Conservation (phyloP, 2,797 vertebrate genomes). For the Merluccius polli region DNA sequence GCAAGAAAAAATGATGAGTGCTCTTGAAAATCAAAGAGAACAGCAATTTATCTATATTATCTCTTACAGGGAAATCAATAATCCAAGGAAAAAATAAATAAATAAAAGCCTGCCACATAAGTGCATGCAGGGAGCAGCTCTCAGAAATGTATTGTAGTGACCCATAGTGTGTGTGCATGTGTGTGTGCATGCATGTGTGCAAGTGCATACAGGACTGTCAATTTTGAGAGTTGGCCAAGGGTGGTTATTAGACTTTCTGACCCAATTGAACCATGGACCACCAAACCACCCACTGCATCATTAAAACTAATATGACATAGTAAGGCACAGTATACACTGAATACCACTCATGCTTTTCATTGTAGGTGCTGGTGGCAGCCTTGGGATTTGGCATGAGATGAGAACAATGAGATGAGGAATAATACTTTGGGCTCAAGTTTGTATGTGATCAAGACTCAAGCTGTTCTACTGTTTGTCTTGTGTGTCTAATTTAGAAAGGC, state of each 20-base stretch:
- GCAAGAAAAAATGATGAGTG: conserved; percentile 12
- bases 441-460: neutral
- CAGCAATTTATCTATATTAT: conserved; percentile 27
- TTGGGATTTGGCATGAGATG: neutral
- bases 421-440: neutral
- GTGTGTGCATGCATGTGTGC: neutral
- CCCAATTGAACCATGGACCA: neutral
- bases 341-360: neutral
- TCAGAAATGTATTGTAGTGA: neutral
- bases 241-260: neutral
- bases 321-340: neutral
- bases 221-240: neutral
- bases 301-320: neutral
- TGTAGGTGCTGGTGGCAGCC: neutral
- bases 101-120: neutral
- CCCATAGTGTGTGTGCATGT: neutral
- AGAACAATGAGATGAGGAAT: neutral
- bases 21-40: conserved; percentile 11
- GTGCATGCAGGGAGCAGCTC: neutral
- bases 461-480: neutral
- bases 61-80: conserved; percentile 30
- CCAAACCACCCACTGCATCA: neutral
- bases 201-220: neutral
- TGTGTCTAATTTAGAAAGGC: neutral
- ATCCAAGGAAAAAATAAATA: conserved; percentile 11